A percentile compares a stretch with the other conserved stretches of the same genome.
These are phyloP conservation scores for Ectobius pallidus DNA, from an alignment of 2,888 invertebrate species.

Conservation along the genomic window DNA sequence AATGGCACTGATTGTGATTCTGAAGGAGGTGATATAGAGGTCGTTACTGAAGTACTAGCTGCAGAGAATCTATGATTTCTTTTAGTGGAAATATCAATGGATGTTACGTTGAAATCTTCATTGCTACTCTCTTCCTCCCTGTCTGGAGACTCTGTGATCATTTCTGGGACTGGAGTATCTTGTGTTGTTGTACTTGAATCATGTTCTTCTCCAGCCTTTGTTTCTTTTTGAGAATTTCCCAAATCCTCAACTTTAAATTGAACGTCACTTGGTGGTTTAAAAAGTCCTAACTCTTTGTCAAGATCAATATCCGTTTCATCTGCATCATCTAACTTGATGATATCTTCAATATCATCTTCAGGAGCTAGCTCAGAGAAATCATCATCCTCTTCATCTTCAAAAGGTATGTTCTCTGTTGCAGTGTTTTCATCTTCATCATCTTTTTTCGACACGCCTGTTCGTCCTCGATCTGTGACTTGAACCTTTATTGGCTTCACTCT, in stretches of 20 bases:
- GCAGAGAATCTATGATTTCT: background rate
- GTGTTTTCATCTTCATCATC: background rate
- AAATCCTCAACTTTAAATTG: background rate
- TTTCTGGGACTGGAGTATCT: background rate
- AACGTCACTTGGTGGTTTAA: background rate
- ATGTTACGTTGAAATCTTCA: background rate
- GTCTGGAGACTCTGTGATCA: background rate
- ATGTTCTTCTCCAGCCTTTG: background rate
- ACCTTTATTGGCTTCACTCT: slow-evolving; percentile 7
- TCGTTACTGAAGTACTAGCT: background rate
- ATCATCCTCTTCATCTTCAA: slow-evolving; percentile 8
- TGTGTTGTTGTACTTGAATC: background rate
- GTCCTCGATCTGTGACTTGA: background rate
- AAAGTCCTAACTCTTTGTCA: background rate
- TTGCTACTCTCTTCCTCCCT: background rate
- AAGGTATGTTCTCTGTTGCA: background rate
- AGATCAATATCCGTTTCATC: background rate
- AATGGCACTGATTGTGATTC: background rate
- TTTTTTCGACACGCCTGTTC: background rate
- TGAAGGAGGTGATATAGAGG: background rate
- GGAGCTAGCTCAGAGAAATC: slow-evolving; percentile 4
- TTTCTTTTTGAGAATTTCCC: background rate
- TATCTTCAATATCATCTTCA: background rate
- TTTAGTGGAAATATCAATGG: background rate
- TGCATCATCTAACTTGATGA: background rate